Evolutionary conservation across 2,797 vertebrate genomes (phyloP).

Genomic region (Tympanoctomys barrerae): DNA sequence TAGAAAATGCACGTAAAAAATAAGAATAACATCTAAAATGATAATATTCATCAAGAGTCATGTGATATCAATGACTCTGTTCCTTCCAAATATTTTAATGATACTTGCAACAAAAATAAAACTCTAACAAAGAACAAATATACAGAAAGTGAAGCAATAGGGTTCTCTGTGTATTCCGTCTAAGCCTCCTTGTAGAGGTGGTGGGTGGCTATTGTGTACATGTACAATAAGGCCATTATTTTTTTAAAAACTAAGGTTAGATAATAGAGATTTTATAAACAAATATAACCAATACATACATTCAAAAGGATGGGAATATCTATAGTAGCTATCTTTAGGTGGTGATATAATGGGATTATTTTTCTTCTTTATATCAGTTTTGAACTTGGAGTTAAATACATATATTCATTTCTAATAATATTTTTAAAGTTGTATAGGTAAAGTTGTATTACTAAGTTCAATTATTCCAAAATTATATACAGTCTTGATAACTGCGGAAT

Average conservation of each 20-base stretch:
- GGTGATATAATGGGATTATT: background rate
- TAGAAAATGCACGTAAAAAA: background rate
- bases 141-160: background rate
- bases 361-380: conserved; percentile 40
- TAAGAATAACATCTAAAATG: background rate
- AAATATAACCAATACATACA: background rate
- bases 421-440: background rate
- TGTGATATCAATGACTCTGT: background rate
- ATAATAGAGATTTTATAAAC: conserved; percentile 7
- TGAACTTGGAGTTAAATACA: background rate
- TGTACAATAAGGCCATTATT: background rate
- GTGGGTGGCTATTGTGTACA: background rate
- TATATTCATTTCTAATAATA: background rate
- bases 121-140: conserved; percentile 11
- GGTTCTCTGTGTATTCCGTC: background rate
- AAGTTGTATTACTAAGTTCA: conserved; percentile 27
- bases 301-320: background rate
- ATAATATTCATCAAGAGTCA: background rate
- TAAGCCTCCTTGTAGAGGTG: background rate
- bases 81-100: conserved; percentile 22
- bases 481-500: conserved; percentile 2
- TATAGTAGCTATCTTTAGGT: background rate
- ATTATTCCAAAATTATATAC: conserved; percentile 29
- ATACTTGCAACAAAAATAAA: conserved; percentile 29
- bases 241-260: background rate